A percentile compares a stretch with the other conserved stretches of the same genome.
phyloP scores from a whole-genome alignment of 2,888 invertebrate species.

The Coleophora flavipennella region DNA sequence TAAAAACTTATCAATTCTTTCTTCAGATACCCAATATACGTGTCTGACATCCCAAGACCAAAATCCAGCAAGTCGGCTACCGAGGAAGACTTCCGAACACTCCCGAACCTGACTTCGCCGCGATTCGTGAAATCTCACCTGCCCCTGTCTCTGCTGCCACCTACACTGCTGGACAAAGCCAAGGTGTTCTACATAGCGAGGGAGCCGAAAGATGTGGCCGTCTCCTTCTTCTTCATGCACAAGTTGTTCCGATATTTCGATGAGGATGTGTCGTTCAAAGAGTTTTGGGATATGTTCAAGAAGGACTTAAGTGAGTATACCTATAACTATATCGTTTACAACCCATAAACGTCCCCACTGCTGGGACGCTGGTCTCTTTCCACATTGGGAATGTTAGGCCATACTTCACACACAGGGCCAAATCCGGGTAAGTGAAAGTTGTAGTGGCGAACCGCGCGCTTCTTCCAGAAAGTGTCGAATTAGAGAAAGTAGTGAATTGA shows the following conservation, averaged over 20 bases:
- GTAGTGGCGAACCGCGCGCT: too few relatives aligned
- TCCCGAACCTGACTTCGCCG: conserved; percentile 42
- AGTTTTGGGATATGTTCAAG: conserved; percentile 43
- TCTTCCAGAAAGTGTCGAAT: too few relatives aligned
- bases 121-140: conserved; percentile 81
- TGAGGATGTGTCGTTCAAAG: conserved; percentile 28
- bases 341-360: too few relatives aligned
- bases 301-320: conserved; percentile 36
- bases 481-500: too few relatives aligned
- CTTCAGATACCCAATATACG: conserved; percentile 28
- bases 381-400: too few relatives aligned
- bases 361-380: too few relatives aligned
- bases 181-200: conserved; percentile 83
- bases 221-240: conserved; percentile 82
- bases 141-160: conserved; percentile 79
- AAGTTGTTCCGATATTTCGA: conserved; percentile 40
- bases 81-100: conserved; percentile 12
- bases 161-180: conserved; percentile 60
- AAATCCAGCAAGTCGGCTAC: conserved; percentile 9
- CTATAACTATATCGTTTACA: too few relatives aligned
- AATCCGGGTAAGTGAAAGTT: too few relatives aligned
- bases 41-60: conserved; percentile 19
- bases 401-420: too few relatives aligned
- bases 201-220: conserved; percentile 86
- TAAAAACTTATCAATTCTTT: too few relatives aligned